phyloP scores from a whole-genome alignment of 2,888 invertebrate genomes.

The Leptinotarsa juncta region DNA sequence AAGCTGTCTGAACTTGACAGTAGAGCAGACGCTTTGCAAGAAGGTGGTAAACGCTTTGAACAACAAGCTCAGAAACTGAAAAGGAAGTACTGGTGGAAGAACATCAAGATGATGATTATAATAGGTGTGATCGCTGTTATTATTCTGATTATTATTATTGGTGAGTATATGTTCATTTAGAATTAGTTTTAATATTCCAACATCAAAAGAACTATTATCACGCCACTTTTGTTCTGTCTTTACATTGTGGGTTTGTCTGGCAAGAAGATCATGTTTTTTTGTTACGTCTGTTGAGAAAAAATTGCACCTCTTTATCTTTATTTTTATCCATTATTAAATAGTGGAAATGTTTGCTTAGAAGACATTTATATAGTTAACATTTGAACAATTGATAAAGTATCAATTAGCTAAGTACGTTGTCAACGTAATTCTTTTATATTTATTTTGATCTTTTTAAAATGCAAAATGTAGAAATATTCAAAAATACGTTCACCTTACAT shows the following conservation, averaged over 20 bases:
- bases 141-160: conserved; percentile 87
- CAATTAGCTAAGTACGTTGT: no score
- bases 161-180: conserved; percentile 71
- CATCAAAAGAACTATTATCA: no score
- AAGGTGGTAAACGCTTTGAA: conserved; percentile 96
- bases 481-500: not conserved
- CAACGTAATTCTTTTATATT: not conserved
- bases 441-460: not conserved
- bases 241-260: no score
- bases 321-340: no score
- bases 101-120: conserved; percentile 96
- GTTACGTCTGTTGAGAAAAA: no score
- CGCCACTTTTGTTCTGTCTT: no score
- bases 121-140: conserved; percentile 87
- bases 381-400: no score
- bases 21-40: conserved; percentile 93
- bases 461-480: not conserved
- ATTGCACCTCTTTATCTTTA: no score
- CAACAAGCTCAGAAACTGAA: conserved; percentile 97
- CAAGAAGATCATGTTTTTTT: no score
- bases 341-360: no score
- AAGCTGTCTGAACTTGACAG: conserved; percentile 95
- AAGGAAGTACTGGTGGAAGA: conserved; percentile 98
- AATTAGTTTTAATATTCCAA: no score
- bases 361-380: no score